Evolutionary conservation across 2,888 invertebrate species (phyloP), one percentile per base, ranked within the genome.

Genomic region (Ametastegia equiseti): DNA sequence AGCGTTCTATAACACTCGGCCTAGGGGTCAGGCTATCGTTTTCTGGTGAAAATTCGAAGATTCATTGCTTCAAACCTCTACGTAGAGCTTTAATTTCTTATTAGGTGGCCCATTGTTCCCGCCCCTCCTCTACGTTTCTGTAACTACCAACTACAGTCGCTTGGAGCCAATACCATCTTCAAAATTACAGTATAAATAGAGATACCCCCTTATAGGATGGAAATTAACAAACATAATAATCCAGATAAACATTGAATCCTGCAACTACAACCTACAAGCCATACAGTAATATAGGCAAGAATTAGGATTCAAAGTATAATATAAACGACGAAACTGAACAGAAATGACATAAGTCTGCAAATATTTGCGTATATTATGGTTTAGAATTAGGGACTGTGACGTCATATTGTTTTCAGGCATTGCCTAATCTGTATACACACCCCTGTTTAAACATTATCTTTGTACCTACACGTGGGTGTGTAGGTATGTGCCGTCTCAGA

Each of bases 321-420:
- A 27, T 71, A 45, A 71, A 23, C 30, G 11, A 47, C 45, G 47
- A 45, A 30, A 13, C 9, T 23, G 30, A 75, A 75, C 33, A 36
- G n/a, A 39, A 36, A 75, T 39, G 36, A 33, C 54, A 54, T 36
- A 54, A 75, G 50, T 54, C 19, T 33, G 33, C 11, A 33, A 75
- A 54, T 75, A 75, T 75, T 75, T 75, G 36, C 30, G 15, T 33
- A 42, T 63, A 27, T 63, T 11, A 67, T 15, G 50, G 15, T 19
- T 11, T 9, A n/a, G n/a, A 54, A 36, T 36, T 75, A 50, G 36
- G 54, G 36, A 3, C 33, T 54, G 19, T 54, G 54, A 75, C 75
- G 75, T 75, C 50, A 75, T 36, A 50, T 11, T 54, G 23, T 54
- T 54, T 50, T 75, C 33, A 36, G n/a, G 54, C 15, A 75, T 75